Conservation (phyloP, 1,140 invertebrate genomes). For the Drosophila watanabei region DNA sequence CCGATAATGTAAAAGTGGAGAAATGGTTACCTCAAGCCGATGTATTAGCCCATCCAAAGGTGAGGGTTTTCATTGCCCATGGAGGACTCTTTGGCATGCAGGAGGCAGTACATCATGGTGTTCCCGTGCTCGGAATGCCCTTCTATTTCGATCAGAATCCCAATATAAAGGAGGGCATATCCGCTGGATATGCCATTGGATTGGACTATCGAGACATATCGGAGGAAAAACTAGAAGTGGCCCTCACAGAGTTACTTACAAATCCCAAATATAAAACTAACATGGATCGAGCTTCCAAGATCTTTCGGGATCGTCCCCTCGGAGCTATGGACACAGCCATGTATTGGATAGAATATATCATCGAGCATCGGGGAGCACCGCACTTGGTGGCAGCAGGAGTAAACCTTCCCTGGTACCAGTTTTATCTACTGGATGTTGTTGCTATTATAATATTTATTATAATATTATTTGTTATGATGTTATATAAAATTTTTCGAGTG, state of each 20-base stretch:
- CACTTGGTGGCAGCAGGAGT: constrained; percentile 87
- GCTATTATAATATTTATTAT: constrained; percentile 20
- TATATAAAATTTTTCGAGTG: background rate
- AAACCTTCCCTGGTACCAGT: constrained; percentile 88
- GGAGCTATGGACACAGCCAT: constrained; percentile 87
- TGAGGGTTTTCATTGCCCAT: constrained; percentile 88
- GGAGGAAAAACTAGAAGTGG: constrained; percentile 71
- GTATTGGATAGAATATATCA: constrained; percentile 88
- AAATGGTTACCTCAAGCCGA: constrained; percentile 89
- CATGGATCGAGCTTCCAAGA: constrained; percentile 83
- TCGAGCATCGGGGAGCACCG: constrained; percentile 87
- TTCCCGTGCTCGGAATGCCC: constrained; percentile 88
- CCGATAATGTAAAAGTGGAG: constrained; percentile 87
- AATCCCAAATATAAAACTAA: constrained; percentile 85
- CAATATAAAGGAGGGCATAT: constrained; percentile 54
- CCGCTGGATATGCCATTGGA: constrained; percentile 51
- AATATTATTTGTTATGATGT: constrained; percentile 17
- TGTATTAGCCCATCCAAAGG: constrained; percentile 87
- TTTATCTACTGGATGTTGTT: constrained; percentile 87
- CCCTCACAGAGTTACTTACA: constrained; percentile 85
- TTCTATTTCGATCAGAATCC: constrained; percentile 87
- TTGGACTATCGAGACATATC: constrained; percentile 67
- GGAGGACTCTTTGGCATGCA: constrained; percentile 88
- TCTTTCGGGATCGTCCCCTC: constrained; percentile 87
- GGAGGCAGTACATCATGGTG: constrained; percentile 88